A percentile compares a stretch with the other conserved stretches of the same genome.
phyloP scores from a whole-genome alignment of 2,888 invertebrate species.

The Athrips mouffetella region DNA sequence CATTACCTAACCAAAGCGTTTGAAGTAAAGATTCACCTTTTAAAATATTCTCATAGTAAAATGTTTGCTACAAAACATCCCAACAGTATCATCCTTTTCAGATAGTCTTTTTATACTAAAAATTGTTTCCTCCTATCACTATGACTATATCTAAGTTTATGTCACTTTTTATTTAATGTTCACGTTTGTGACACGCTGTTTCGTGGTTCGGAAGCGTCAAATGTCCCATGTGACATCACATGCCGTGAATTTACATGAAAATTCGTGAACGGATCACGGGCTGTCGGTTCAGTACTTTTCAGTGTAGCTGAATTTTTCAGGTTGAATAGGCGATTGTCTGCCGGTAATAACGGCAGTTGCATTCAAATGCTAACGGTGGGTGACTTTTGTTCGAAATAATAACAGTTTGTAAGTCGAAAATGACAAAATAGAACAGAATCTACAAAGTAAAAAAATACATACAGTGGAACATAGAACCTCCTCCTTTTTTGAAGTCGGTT shows the following conservation, averaged over 20 bases:
- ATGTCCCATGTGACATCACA: neutral
- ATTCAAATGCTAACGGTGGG: neutral
- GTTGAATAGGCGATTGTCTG: neutral
- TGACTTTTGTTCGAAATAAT: neutral
- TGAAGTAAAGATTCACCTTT: too few relatives aligned
- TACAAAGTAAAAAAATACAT: too few relatives aligned
- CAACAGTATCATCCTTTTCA: too few relatives aligned
- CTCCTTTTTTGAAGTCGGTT: too few relatives aligned
- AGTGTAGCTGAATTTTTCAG: conserved; percentile 3
- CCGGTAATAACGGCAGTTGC: neutral
- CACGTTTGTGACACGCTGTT: neutral
- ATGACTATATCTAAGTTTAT: neutral
- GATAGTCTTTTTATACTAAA: too few relatives aligned
- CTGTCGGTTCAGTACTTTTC: neutral
- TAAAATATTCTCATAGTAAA: too few relatives aligned
- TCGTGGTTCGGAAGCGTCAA: neutral
- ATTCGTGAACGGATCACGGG: neutral
- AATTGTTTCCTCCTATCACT: too few relatives aligned
- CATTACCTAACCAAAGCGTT: too few relatives aligned
- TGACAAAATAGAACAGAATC: too few relatives aligned
- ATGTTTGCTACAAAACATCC: too few relatives aligned
- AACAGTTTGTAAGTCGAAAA: too few relatives aligned
- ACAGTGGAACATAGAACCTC: too few relatives aligned
- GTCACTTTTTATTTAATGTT: neutral
- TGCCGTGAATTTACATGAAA: neutral